phyloP scores from a whole-genome alignment of 2,797 vertebrate species.

The Tolypeutes matacus region DNA sequence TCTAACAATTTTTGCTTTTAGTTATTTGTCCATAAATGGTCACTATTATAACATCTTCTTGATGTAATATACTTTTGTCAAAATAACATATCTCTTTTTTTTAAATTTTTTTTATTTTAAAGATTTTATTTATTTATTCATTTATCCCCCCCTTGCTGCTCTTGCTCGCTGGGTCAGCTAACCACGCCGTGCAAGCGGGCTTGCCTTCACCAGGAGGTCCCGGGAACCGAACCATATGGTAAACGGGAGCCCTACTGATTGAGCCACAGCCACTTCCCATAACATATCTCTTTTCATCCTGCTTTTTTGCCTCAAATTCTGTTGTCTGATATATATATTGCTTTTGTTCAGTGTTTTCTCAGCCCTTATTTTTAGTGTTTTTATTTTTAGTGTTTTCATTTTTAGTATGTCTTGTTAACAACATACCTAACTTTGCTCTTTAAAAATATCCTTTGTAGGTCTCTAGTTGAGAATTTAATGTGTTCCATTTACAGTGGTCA shows the following conservation, averaged over 20 bases:
- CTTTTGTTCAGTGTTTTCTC: background rate
- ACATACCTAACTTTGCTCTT: background rate
- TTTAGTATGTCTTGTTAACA: background rate
- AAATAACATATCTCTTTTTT: background rate
- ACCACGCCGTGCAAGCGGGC: no score
- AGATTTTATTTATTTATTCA: no score
- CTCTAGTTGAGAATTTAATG: background rate
- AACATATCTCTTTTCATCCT: background rate
- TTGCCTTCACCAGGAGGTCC: no score
- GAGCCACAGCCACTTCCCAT: no score
- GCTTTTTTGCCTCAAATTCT: background rate
- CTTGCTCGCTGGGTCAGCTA: no score
- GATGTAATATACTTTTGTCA: background rate
- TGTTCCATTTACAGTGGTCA: background rate
- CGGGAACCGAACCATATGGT: no score
- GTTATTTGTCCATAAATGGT: constrained; percentile 39
- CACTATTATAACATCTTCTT: background rate
- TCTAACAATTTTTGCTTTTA: constrained; percentile 12
- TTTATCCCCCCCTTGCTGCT: no score
- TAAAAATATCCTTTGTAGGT: background rate
- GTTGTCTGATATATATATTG: background rate
- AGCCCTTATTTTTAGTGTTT: background rate
- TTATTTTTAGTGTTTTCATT: background rate
- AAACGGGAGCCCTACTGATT: no score
- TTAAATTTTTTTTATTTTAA: no score